Conservation (phyloP, 2,888 invertebrate species). For the Epistrophe eligans region DNA sequence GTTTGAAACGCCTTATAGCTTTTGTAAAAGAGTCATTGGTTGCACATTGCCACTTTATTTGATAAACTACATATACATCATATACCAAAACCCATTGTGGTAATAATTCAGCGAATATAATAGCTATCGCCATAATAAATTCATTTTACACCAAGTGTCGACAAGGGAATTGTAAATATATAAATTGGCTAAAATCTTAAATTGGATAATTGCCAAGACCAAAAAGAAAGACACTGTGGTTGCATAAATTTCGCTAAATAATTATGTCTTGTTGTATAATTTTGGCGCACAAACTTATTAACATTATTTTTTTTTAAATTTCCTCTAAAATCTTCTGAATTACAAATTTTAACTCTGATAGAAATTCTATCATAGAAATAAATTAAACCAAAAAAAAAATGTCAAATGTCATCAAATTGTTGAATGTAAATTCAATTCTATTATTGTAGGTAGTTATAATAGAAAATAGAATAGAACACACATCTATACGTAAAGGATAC, state of each 20-base stretch:
- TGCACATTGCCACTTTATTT: slow-evolving; percentile 67
- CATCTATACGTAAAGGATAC: slow-evolving; percentile 25
- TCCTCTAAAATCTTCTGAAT: not conserved
- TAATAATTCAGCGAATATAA: slow-evolving; percentile 73
- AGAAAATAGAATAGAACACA: slow-evolving; percentile 38
- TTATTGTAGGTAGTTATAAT: slow-evolving; percentile 22
- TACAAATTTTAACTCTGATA: not conserved
- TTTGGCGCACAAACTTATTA: not conserved
- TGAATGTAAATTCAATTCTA: slow-evolving; percentile 63
- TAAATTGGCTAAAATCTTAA: slow-evolving; percentile 54
- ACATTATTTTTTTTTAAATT: not conserved
- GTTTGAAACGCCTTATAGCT: slow-evolving; percentile 12
- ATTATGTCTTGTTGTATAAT: not conserved
- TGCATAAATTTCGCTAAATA: slow-evolving; percentile 57
- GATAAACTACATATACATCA: too few species aligned
- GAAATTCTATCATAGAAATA: too few species aligned
- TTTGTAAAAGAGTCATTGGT: slow-evolving; percentile 49
- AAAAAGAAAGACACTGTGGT: slow-evolving; percentile 31
- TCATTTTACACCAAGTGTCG: slow-evolving; percentile 63
- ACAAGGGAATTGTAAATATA: slow-evolving; percentile 45
- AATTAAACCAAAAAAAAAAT: slow-evolving; percentile 27
- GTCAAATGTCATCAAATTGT: slow-evolving; percentile 69
- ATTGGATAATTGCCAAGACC: slow-evolving; percentile 72
- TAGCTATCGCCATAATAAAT: slow-evolving; percentile 68
- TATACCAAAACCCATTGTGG: slow-evolving; percentile 38